These are phyloP conservation scores for Jaculus jaculus DNA, from an alignment of 2,113 vertebrate species.

Conservation along the genomic window DNA sequence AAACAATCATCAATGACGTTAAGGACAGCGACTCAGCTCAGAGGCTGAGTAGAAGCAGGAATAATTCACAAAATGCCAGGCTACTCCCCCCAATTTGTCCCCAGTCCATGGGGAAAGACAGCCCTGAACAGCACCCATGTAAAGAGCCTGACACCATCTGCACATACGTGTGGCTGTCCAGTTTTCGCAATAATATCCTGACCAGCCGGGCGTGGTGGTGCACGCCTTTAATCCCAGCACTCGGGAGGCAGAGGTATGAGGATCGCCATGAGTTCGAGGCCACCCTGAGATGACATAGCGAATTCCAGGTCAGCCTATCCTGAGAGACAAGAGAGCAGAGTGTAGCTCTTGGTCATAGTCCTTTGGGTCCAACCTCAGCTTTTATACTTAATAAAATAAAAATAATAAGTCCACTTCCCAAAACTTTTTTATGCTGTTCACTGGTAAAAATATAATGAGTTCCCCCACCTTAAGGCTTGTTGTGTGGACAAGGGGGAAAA, in stretches of 20 bases:
- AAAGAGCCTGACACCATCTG: neutral
- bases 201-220: too few relatives aligned
- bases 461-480: neutral
- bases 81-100: rapidly evolving
- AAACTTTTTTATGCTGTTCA: neutral
- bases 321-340: neutral
- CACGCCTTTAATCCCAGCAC: too few relatives aligned
- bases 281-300: too few relatives aligned
- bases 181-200: neutral
- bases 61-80: neutral
- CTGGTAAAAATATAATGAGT: neutral
- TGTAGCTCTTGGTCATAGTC: neutral
- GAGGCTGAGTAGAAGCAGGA: neutral
- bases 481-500: neutral
- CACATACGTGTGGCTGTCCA: neutral
- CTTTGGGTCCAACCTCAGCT: neutral
- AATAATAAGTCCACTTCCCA: neutral
- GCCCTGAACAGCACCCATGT: too few relatives aligned
- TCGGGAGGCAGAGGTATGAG: too few relatives aligned
- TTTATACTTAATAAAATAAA: neutral
- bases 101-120: neutral
- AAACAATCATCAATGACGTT: neutral
- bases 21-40: neutral
- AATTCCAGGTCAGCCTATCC: too few relatives aligned
- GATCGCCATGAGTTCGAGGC: too few relatives aligned